phyloP scores from a whole-genome alignment of 2,888 invertebrate species.

The Drosophila pegasa region DNA sequence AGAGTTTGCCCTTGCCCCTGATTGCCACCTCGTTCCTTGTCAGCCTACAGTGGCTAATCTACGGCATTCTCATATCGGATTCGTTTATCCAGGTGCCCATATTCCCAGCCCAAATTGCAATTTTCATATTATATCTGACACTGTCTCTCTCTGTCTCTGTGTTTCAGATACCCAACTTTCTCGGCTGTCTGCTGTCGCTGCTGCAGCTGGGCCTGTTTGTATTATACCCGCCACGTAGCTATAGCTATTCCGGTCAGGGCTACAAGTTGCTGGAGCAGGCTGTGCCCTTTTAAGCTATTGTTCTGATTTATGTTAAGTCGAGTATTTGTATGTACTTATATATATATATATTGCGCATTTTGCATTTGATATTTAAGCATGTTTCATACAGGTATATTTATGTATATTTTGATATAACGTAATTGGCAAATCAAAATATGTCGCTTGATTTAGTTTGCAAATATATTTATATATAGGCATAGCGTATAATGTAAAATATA shows the following conservation, averaged over 20 bases:
- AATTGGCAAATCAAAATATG: slow-evolving; percentile 25
- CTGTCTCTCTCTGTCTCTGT: background rate
- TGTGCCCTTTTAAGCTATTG: slow-evolving; percentile 59
- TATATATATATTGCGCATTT: slow-evolving; percentile 56
- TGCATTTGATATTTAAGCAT: slow-evolving; percentile 48
- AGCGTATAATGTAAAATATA: slow-evolving; percentile 41
- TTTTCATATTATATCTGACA: slow-evolving; percentile 1
- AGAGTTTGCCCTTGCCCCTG: slow-evolving; percentile 94
- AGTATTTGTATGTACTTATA: slow-evolving; percentile 58
- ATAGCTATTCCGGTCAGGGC: slow-evolving; percentile 83
- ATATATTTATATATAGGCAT: slow-evolving; percentile 46
- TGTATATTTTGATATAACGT: slow-evolving; percentile 61
- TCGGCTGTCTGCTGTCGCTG: slow-evolving; percentile 90
- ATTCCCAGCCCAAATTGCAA: slow-evolving; percentile 23
- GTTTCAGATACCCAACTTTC: slow-evolving; percentile 90
- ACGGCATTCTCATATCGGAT: slow-evolving; percentile 92
- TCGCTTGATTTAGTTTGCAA: slow-evolving; percentile 65
- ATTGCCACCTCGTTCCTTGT: slow-evolving; percentile 93
- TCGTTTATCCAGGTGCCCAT: slow-evolving; percentile 90
- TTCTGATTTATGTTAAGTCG: slow-evolving; percentile 16
- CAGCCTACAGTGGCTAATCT: slow-evolving; percentile 93
- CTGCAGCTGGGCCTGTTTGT: slow-evolving; percentile 90
- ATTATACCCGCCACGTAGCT: slow-evolving; percentile 87
- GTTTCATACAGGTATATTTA: slow-evolving; percentile 53
- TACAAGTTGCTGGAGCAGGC: slow-evolving; percentile 83